Base-by-base conservation (phyloP, 2,113 vertebrate genomes). In the Atherinomorus stipes region DNA sequence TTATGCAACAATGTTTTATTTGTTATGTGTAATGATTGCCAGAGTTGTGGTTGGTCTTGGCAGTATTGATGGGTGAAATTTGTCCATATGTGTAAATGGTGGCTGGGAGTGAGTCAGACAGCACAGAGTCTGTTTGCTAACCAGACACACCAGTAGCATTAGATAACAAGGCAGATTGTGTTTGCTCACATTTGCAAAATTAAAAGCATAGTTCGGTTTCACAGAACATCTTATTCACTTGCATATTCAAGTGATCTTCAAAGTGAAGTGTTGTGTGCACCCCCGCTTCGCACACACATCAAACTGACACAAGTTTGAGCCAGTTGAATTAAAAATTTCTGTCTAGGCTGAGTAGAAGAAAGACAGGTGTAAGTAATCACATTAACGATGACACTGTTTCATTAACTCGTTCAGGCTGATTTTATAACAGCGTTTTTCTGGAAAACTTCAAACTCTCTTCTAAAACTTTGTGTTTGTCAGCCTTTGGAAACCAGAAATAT, bases 111-210 rank as follows among this genome's bases (percentile, higher is more conserved):
- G 80, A 76, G 64, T 78, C 83, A 79, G 50, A 74, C 34, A 37
- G 38, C 64, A 42, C 8, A 58, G 71, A 84, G 69, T 45, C 61
- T 64, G 11, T 71, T 37, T 64, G 25, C 58, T 73, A 22, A 52
- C 52, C 58, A 78, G 53, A 65, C 38, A 18, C 59, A 49, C 19
- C 31, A 66, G n/a, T 56, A 63, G 21, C 31, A 56, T 85, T 81
- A 61, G 37, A 64, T 74, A 86, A 76, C 38, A 54, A 34, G 51
- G 19, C 70, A 71, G 67, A 78, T 50, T 77, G 67, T 78, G 73
- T 77, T 77, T 74, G 19, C 64, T 78, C 28, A 47, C 37, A 50
- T 75, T 50, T 10, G 4, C 26, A 44, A n/a, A 64, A 50, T 19
- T 10, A 37, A 70, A 74, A 69, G 52, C 31, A 37, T 8, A 16